Conservation (phyloP, 2,113 vertebrate genomes). For the Calyptomena viridis region DNA sequence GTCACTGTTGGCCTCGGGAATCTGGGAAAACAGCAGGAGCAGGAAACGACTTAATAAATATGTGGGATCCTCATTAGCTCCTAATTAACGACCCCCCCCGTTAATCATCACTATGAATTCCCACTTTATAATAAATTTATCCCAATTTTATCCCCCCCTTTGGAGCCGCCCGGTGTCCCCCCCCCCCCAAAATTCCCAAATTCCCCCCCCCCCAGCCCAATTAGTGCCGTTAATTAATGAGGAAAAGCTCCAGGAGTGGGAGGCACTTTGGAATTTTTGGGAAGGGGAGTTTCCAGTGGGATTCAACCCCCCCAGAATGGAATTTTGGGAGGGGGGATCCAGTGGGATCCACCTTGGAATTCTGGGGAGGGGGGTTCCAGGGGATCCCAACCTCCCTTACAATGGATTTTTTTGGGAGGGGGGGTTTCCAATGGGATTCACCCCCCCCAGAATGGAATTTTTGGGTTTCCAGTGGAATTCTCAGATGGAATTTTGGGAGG, state of each 20-base stretch:
- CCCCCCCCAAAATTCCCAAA: not conserved
- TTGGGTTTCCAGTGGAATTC: too few relatives aligned
- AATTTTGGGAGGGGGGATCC: not conserved
- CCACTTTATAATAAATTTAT: not conserved
- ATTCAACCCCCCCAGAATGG: slow-evolving; percentile 68
- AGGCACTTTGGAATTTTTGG: too few relatives aligned
- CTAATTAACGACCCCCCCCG: not conserved
- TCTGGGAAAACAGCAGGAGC: not conserved
- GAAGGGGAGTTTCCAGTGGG: not conserved
- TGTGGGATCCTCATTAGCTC: not conserved
- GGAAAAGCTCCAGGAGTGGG: not conserved
- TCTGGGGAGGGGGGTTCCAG: too few relatives aligned
- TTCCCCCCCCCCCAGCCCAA: not conserved
- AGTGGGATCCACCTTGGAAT: not conserved
- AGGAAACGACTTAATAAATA: not conserved
- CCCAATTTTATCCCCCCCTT: not conserved
- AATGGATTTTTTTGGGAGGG: not conserved
- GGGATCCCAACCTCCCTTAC: too few relatives aligned
- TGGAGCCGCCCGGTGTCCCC: not conserved
- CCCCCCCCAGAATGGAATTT: too few relatives aligned
- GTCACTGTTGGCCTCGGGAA: not conserved
- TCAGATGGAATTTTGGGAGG: too few relatives aligned
- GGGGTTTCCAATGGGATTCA: too few relatives aligned
- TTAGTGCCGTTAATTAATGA: not conserved
- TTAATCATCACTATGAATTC: not conserved